Base-by-base conservation (phyloP, 2,888 invertebrate species). In the Embidobia sp. region DNA sequence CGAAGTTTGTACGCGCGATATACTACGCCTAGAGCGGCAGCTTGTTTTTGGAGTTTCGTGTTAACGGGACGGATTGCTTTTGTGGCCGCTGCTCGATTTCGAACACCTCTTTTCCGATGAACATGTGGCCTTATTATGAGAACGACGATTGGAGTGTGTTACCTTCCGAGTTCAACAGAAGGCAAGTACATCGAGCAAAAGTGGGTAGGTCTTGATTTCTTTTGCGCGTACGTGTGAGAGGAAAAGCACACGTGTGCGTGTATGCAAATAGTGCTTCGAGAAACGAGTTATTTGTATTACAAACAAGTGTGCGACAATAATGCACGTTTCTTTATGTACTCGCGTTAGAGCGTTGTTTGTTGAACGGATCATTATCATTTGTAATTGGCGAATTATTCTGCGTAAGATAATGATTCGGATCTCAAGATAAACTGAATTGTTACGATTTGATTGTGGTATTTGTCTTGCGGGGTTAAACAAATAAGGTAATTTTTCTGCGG, bases 131-230 rank as follows among this genome's bases (percentile, higher is more conserved):
- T 40, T 92, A 92, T 86, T 95, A 95, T 88, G 95, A 95, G 90
- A 92, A 85, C 7, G 90, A 94, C 70, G 96, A 96, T 88, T 95
- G 95, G 95, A 95, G 95, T 90, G 94, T 96, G 82, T 91, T 96
- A 84, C 96, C 96, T 78, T 94, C 95, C 69, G 96, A 96, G 90
- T 93, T 95, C 81, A 96, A 96, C 87, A 92, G 96, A 92, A 94
- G 96, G 96, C 95, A 92, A 89, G 87, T 61, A 40, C 15, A 27
- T 8, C n/a, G n/a, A n/a, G n/a, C n/a, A n/a, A 35, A 33, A 15
- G 37, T 37, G 16, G 3, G 37, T 15, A 37, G 7, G 37, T 37
- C 15, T n/a, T n/a, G n/a, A n/a, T 15, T 37, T 7, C n/a, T 3
- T 22, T 22, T 22, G 22, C 6, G 22, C 6, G 22, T 2, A 29